Conservation (phyloP, 2,797 vertebrate genomes). For the Buphagus erythrorhynchus region DNA sequence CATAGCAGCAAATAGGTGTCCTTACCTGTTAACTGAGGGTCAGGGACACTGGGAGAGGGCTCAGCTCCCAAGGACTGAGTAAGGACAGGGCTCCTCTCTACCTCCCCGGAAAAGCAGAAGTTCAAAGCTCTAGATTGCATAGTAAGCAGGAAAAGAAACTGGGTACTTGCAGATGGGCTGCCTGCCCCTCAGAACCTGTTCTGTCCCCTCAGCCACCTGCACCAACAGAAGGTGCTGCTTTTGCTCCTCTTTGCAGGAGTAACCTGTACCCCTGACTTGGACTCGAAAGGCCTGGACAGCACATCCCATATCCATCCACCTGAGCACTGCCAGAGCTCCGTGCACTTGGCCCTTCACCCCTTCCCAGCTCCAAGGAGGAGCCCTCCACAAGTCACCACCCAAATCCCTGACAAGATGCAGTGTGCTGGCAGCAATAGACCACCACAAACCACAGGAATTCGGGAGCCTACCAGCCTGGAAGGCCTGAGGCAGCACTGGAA, state of each 20-base stretch:
- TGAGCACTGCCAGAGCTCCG: neutral
- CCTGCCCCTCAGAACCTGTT: neutral
- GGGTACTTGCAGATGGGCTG: neutral
- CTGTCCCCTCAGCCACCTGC: neutral
- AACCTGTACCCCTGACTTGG: neutral
- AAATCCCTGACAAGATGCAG: neutral
- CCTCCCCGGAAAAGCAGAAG: neutral
- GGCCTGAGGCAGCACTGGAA: neutral
- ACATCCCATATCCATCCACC: neutral
- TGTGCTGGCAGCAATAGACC: neutral
- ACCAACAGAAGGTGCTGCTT: neutral
- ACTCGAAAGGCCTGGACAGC: neutral
- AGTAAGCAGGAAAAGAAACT: conserved; percentile 60
- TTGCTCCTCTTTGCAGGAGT: neutral
- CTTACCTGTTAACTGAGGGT: conserved; percentile 20
- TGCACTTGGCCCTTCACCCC: neutral
- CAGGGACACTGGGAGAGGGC: neutral
- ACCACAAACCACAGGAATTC: neutral
- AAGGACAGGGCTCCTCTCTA: neutral
- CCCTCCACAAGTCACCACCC: neutral
- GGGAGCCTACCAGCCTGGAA: neutral
- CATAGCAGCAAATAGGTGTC: conserved; percentile 58
- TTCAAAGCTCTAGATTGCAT: conserved; percentile 54
- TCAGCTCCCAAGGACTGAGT: neutral
- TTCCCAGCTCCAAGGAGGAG: neutral